A percentile compares a stretch with the other conserved stretches of the same genome.
Conservation (phyloP, 2,888 invertebrate genomes). For the Ectemnius continuus region DNA sequence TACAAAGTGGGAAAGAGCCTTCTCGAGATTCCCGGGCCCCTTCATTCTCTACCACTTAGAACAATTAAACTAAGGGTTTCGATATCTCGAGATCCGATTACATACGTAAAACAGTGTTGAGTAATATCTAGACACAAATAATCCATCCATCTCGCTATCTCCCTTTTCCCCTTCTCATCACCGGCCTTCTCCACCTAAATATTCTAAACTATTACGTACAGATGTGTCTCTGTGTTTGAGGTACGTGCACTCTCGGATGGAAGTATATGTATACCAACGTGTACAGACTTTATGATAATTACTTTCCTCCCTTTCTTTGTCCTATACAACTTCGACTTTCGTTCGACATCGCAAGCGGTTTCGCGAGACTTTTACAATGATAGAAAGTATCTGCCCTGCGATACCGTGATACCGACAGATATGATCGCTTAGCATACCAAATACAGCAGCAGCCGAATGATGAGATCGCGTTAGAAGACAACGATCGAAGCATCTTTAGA, state of each 20-base stretch:
- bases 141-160: slow-evolving; percentile 4
- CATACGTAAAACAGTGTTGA: slow-evolving; percentile 31
- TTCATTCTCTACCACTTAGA: neutral
- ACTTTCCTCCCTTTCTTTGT: neutral
- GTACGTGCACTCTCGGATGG: neutral
- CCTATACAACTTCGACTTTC: neutral
- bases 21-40: neutral
- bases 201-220: slow-evolving; percentile 6
- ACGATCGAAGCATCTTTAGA: slow-evolving; percentile 38
- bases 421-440: slow-evolving; percentile 47
- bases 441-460: slow-evolving; percentile 32
- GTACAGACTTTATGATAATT: neutral
- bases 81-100: slow-evolving; percentile 22
- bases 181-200: neutral
- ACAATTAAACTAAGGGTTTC: slow-evolving; percentile 28
- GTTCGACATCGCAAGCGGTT: neutral
- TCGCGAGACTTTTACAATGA: slow-evolving; percentile 1
- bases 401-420: slow-evolving; percentile 29
- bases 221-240: neutral
- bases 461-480: slow-evolving; percentile 21
- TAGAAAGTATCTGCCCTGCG: slow-evolving; percentile 34
- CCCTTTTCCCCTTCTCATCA: neutral
- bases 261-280: neutral
- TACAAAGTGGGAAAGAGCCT: neutral
- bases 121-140: slow-evolving; percentile 34